Base-by-base conservation (phyloP, 1,140 invertebrate species). In the Neodiprion virginianus region DNA sequence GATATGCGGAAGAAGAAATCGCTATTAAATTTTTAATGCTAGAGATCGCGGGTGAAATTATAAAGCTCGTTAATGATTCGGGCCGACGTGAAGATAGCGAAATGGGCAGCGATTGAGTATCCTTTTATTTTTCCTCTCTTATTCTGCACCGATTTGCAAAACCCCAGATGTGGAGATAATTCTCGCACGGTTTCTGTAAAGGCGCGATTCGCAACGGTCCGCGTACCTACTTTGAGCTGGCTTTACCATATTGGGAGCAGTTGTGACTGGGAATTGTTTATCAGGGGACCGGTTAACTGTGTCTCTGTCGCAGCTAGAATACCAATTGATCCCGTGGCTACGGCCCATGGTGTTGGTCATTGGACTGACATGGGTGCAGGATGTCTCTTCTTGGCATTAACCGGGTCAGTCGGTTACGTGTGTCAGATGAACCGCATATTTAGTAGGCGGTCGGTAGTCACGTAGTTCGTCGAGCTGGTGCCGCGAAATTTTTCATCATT, bases 391-490 rank as follows among this genome's bases (percentile, higher is more conserved):
- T 81, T 77, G 78, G 82, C 79, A 82, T 82, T 78, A 86, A 85
- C 80, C 81, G 75, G 84, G 84, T 86, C 82, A 86, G 80, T 85
- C 82, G 84, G 83, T 81, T 85, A 82, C 70, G 70, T 48, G 70
- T 71, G n/a, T 71, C 53, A 61, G 48, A 50, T 71, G 48, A 71
- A 48, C 48, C 70, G 70, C 40, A 23, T 69, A 69, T 21, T 69
- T 69, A 69, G 12, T 14, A 40, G 28, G 28, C 28, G 1, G 28
- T 3, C 1, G 5, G 28, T 40, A 40, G 28, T 40, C 28, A 40
- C 28, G 28, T 40, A 40, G 28, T 40, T 40, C 28, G 28, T 40
- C 28, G 5, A 40, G 17, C 17, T 21, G 17, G 17, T 21, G 17
- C 17, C 17, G 17, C 17, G 28, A 40, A 40, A 40, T 40, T 40